A percentile compares a stretch with the other conserved stretches of the same genome.
Evolutionary conservation across 1,140 invertebrate genomes (phyloP).

Genomic region (Macrocentrus cingulum): DNA sequence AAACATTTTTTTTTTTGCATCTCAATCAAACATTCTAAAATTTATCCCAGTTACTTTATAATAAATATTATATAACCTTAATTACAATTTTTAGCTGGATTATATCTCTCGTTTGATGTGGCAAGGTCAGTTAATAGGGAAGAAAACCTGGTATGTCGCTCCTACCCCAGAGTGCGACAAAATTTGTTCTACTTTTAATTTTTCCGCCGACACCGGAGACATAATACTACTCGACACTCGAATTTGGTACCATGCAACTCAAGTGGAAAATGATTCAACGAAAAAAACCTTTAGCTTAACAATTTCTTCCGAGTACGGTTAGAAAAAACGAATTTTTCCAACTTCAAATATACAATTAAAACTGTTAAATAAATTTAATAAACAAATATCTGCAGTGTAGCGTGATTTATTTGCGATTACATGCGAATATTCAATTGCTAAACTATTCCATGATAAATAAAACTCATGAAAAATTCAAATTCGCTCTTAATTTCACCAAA

Average conservation of each 20-base stretch:
- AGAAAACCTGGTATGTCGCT: slow-evolving; percentile 82
- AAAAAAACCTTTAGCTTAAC: slow-evolving; percentile 88
- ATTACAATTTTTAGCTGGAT: slow-evolving; percentile 70
- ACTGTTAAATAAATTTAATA: not conserved
- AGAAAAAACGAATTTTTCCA: too few relatives aligned
- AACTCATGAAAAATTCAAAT: too few relatives aligned
- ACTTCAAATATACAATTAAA: not conserved
- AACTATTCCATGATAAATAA: too few relatives aligned
- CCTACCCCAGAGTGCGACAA: slow-evolving; percentile 88
- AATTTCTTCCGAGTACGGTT: slow-evolving; percentile 86
- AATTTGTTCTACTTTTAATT: slow-evolving; percentile 72
- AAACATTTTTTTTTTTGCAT: slow-evolving; percentile 44
- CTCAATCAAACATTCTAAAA: slow-evolving; percentile 5
- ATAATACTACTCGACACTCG: slow-evolving; percentile 86
- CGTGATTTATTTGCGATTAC: too few relatives aligned
- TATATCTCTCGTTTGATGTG: slow-evolving; percentile 89
- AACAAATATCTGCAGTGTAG: too few relatives aligned
- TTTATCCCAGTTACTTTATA: not conserved
- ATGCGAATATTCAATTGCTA: too few relatives aligned
- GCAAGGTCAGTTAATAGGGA: slow-evolving; percentile 88
- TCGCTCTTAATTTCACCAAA: too few relatives aligned
- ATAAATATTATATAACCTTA: not conserved
- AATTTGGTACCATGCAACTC: slow-evolving; percentile 90
- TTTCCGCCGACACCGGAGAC: slow-evolving; percentile 83
- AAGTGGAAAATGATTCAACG: slow-evolving; percentile 77